A percentile compares a stretch with the other conserved stretches of the same genome.
Conservation (phyloP, 2,113 vertebrate genomes). For the Clarias batrachus region DNA sequence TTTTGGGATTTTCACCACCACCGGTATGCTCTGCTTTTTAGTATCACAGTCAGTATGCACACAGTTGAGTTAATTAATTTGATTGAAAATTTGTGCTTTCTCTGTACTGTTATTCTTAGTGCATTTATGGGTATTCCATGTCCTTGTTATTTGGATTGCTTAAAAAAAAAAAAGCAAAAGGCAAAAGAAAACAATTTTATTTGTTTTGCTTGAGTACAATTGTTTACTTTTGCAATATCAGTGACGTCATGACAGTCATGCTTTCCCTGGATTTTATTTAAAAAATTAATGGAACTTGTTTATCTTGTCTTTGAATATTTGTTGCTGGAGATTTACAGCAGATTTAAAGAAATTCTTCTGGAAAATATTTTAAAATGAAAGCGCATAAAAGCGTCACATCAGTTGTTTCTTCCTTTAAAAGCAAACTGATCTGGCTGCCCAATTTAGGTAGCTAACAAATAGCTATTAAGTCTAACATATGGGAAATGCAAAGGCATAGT, state of each 20-base stretch:
- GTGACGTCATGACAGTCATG: slow-evolving; percentile 70
- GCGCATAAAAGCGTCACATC: not conserved
- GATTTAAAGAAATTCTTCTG: not conserved
- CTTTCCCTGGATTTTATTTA: slow-evolving; percentile 75
- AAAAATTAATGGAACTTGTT: slow-evolving; percentile 54
- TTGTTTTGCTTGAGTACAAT: slow-evolving; percentile 71
- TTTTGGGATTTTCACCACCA: slow-evolving; percentile 63
- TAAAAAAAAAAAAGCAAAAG: too few relatives aligned
- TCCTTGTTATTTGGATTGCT: slow-evolving; percentile 80
- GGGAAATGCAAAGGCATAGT: not conserved
- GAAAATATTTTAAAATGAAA: not conserved
- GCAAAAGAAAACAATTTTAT: slow-evolving; percentile 74
- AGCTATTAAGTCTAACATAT: not conserved
- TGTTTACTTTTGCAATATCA: slow-evolving; percentile 72
- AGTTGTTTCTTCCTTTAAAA: not conserved
- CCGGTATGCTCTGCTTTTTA: slow-evolving; percentile 79
- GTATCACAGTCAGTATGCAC: slow-evolving; percentile 87
- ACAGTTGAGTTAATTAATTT: slow-evolving; percentile 81
- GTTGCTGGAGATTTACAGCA: not conserved
- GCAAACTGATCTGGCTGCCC: not conserved
- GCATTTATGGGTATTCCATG: slow-evolving; percentile 79
- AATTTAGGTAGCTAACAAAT: not conserved
- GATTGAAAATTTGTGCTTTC: slow-evolving; percentile 72
- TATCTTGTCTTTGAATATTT: not conserved
- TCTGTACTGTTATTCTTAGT: slow-evolving; percentile 66